Conservation (phyloP, 64 coral and sea anemone genomes). For the Orbicella faveolata region DNA sequence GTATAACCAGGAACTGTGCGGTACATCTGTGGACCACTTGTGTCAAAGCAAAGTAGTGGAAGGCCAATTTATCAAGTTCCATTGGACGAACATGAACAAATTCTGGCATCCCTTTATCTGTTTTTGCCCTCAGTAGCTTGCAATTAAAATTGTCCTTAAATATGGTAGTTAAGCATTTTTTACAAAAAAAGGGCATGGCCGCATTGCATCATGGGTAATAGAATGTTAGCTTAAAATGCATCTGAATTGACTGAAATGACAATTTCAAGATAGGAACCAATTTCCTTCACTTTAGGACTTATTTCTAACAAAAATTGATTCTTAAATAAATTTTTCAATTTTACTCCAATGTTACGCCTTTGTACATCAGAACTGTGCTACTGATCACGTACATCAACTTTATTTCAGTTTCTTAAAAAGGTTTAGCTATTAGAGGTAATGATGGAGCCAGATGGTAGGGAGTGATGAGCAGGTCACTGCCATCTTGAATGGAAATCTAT, state of each 20-base stretch:
- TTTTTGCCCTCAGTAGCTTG: neutral
- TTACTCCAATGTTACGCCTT: neutral
- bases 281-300: neutral
- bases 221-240: neutral
- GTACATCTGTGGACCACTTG: conserved; percentile 26
- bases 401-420: too few relatives aligned
- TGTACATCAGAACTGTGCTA: neutral
- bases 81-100: conserved; percentile 1
- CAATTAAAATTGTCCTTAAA: too few relatives aligned
- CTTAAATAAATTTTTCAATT: too few relatives aligned
- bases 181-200: too few relatives aligned
- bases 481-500: too few relatives aligned
- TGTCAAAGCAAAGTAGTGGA: conserved; percentile 12
- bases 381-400: neutral
- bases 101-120: conserved; percentile 4
- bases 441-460: too few relatives aligned
- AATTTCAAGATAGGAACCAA: neutral
- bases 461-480: too few relatives aligned
- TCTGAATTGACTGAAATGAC: conserved; percentile 2
- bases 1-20: neutral
- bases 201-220: neutral
- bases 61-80: conserved; percentile 46
- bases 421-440: too few relatives aligned
- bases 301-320: neutral
- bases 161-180: too few relatives aligned